Evolutionary conservation across 2,797 vertebrate species (phyloP).

Genomic region (Tolypeutes matacus): DNA sequence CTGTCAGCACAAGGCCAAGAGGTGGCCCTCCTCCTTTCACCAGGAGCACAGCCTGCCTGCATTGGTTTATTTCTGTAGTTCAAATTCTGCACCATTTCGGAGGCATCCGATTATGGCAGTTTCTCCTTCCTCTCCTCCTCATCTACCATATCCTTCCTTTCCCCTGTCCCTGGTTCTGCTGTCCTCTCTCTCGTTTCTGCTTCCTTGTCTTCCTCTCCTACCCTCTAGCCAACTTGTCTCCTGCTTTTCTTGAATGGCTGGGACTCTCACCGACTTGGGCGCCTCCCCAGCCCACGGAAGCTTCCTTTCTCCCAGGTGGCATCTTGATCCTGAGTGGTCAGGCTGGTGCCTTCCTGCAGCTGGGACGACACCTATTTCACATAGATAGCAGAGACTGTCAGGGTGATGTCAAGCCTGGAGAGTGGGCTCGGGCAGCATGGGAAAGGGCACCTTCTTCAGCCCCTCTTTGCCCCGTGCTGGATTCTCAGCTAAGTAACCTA

Average conservation of each 20-base stretch:
- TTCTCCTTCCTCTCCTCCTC: neutral
- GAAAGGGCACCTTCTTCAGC: too few species aligned
- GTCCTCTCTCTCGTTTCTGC: neutral
- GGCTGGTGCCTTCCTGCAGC: too few species aligned
- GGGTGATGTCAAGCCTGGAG: neutral
- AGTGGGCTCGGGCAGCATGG: neutral
- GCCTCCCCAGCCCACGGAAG: neutral
- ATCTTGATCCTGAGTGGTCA: neutral
- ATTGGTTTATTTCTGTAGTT: rapidly evolving
- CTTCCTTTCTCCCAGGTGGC: neutral
- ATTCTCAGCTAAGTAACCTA: neutral
- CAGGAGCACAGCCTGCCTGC: neutral
- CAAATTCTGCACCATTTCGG: neutral
- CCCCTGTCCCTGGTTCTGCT: too few species aligned
- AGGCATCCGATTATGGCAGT: neutral
- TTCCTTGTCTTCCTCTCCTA: neutral
- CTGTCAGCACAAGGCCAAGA: neutral
- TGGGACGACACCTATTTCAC: neutral
- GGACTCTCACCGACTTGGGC: too few species aligned
- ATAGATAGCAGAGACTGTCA: neutral
- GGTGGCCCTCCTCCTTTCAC: rapidly evolving
- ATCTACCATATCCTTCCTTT: neutral
- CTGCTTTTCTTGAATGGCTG: neutral
- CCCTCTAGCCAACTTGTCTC: neutral
- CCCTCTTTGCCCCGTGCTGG: rapidly evolving